These are phyloP conservation scores for Tachyglossus aculeatus DNA, from an alignment of 2,797 vertebrate genomes.

Conservation along the genomic window DNA sequence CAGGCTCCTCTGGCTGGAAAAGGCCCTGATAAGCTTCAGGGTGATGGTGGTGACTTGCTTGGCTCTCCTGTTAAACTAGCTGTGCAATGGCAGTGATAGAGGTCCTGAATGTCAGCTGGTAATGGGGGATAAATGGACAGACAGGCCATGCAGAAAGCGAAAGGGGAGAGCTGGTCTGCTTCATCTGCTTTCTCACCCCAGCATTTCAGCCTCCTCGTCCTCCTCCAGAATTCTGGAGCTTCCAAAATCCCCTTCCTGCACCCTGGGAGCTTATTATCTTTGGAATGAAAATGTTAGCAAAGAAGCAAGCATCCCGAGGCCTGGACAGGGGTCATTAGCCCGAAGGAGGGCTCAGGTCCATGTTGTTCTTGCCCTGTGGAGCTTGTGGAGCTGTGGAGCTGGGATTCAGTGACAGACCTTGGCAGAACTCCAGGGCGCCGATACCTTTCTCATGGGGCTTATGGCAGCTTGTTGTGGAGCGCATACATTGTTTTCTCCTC, in stretches of 20 bases:
- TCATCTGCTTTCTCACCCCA: too few species aligned
- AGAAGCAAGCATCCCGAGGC: background rate
- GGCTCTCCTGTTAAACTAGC: too few species aligned
- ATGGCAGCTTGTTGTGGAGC: background rate
- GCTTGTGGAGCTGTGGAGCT: background rate
- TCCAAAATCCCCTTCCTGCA: background rate
- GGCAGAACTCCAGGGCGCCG: slow-evolving; percentile 2
- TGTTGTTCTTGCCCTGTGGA: background rate
- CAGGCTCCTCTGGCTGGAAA: too few species aligned
- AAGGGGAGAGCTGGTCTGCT: too few species aligned
- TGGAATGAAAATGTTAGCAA: slow-evolving; percentile 14
- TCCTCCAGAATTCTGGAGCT: background rate
- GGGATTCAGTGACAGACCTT: background rate
- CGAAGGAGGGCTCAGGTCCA: background rate
- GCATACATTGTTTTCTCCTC: slow-evolving; percentile 2
- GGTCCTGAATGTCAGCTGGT: too few species aligned
- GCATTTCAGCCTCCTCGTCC: too few species aligned
- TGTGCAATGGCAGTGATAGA: too few species aligned
- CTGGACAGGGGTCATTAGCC: slow-evolving; percentile 2
- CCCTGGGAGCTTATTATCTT: slow-evolving; percentile 8
- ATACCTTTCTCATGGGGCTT: background rate
- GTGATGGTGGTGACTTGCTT: too few species aligned
- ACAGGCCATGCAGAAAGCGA: too few species aligned
- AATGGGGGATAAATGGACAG: too few species aligned
- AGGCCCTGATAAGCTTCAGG: too few species aligned